phyloP scores from a whole-genome alignment of 2,888 invertebrate genomes.

The Lasioglossum leucozonium region DNA sequence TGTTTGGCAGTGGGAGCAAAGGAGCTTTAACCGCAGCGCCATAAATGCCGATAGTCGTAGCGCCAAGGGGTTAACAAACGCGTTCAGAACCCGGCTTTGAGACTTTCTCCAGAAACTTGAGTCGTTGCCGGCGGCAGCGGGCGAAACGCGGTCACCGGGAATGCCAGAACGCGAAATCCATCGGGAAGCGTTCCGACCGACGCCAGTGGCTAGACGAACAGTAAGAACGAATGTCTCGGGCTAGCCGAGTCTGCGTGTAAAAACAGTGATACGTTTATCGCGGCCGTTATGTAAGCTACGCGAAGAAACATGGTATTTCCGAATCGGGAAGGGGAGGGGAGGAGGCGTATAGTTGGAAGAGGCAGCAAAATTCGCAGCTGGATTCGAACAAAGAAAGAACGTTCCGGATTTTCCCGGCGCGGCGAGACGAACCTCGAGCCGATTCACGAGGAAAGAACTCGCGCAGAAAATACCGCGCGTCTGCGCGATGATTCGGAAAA shows the following conservation, averaged over 20 bases:
- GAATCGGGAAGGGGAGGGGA: too few species aligned
- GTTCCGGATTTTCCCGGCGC: not conserved
- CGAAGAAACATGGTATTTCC: not conserved
- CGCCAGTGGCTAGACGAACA: not conserved
- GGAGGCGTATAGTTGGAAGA: not conserved
- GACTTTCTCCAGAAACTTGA: constrained; percentile 1
- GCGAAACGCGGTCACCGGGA: constrained; percentile 4
- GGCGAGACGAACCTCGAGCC: not conserved
- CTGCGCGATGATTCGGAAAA: constrained; percentile 51
- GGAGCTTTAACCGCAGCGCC: too few species aligned
- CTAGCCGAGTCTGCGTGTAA: not conserved
- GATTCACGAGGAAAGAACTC: constrained; percentile 33
- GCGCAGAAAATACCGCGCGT: constrained; percentile 43
- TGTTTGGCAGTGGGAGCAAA: too few species aligned
- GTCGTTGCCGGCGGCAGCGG: not conserved
- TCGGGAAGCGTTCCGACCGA: not conserved
- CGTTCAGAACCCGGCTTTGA: not conserved
- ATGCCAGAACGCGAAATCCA: not conserved
- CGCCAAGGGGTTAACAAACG: too few species aligned
- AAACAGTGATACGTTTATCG: constrained; percentile 23
- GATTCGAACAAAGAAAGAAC: constrained; percentile 1
- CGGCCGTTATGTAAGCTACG: not conserved
- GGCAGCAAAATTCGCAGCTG: not conserved
- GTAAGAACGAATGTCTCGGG: not conserved
- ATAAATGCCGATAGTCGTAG: too few species aligned